phyloP scores from a whole-genome alignment of 2,113 vertebrate species.

The Phalacrocorax carbo region DNA sequence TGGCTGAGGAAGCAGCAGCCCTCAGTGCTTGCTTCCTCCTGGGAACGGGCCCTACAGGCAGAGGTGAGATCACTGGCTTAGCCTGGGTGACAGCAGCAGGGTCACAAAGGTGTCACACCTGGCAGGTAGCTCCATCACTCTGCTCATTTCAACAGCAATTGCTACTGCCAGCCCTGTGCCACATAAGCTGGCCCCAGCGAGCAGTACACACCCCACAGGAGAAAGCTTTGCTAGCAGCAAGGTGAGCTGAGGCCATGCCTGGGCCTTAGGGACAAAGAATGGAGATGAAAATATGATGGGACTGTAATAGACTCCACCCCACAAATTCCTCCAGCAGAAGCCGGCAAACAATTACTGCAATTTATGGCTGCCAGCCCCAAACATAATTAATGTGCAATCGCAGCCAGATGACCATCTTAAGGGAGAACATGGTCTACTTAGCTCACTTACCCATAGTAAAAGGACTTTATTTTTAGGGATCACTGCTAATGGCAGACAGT shows the following conservation, averaged over 20 bases:
- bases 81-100: not conserved
- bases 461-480: slow-evolving; percentile 28
- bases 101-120: not conserved
- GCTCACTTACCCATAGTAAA: not conserved
- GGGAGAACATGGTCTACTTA: not conserved
- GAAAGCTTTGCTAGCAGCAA: not conserved
- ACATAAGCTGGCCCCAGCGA: rapidly evolving
- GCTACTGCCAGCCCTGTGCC: not conserved
- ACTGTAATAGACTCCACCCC: not conserved
- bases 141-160: not conserved
- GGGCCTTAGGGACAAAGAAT: not conserved
- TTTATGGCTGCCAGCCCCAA: not conserved
- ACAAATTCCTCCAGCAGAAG: not conserved
- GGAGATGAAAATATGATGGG: not conserved
- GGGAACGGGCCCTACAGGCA: not conserved
- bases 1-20: rapidly evolving
- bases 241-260: not conserved
- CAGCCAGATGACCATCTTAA: not conserved
- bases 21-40: rapidly evolving
- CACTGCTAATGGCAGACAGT: slow-evolving; percentile 30
- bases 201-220: not conserved
- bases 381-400: not conserved
- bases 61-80: no score
- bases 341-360: not conserved
- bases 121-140: not conserved